Conservation (phyloP, 1,140 invertebrate genomes). For the Pseudomyrmex flavicornis region DNA sequence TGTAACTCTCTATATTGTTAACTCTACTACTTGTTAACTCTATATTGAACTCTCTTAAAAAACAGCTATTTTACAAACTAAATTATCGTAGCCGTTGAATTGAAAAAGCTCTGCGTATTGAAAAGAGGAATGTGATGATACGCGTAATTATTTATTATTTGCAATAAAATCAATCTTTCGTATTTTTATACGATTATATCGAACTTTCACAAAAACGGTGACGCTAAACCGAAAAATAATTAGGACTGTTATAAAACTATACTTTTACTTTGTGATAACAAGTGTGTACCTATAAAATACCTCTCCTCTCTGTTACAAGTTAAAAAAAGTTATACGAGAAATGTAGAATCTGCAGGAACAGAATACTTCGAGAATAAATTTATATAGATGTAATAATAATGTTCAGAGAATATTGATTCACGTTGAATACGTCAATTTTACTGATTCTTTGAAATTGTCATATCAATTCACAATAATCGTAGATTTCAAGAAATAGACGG, state of each 20-base stretch:
- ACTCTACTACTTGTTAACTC: too few relatives aligned
- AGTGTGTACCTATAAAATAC: constrained; percentile 62
- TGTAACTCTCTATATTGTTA: constrained; percentile 21
- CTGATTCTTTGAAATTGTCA: constrained; percentile 34
- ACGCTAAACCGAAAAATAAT: constrained; percentile 40
- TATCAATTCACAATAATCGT: constrained; percentile 30
- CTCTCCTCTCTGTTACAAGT: constrained; percentile 47
- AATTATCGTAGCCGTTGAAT: constrained; percentile 57
- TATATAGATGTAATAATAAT: constrained; percentile 57
- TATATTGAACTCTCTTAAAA: constrained; percentile 45
- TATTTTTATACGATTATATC: constrained; percentile 76
- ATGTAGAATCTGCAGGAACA: constrained; percentile 71
- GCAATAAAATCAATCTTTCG: constrained; percentile 69
- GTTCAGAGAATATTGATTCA: constrained; percentile 54
- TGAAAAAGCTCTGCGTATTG: constrained; percentile 31
- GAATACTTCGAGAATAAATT: constrained; percentile 68
- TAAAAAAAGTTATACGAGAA: constrained; percentile 60
- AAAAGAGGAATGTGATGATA: constrained; percentile 60
- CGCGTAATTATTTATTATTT: constrained; percentile 56
- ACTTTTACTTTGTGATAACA: constrained; percentile 64
- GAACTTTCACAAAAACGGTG: constrained; percentile 55
- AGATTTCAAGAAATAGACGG: not conserved
- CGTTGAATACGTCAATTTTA: constrained; percentile 53
- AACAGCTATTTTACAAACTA: not conserved
- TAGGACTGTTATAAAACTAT: constrained; percentile 58